Evolutionary conservation across 2,797 vertebrate species (phyloP), one percentile per base, ranked within the genome.

Genomic region (Poecile montanus): DNA sequence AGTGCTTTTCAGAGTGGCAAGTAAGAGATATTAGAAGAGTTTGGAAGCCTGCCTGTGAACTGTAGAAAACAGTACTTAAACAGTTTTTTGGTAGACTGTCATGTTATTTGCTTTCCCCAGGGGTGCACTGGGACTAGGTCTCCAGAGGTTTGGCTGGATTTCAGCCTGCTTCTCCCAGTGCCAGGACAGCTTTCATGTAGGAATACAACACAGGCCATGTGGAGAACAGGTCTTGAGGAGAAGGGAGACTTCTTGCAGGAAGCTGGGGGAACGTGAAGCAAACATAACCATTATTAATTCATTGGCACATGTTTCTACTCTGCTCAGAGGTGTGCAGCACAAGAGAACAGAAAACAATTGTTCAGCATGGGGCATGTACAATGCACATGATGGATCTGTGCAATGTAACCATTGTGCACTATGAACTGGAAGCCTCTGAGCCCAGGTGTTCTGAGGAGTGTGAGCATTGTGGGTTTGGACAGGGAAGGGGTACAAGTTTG

Each of bases 111-210:
- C 29, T 85, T 78, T 82, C 45, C 20, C 11, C 7, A 27, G 18
- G n/a, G 60, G 21, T 21, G 42, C 45, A 29, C 11, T 27, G 34
- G 56, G 32, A 29, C 2, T 6, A 70, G 38, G 8, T 73, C 13
- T 79, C 25, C 32, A 44, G 88, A 40, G 25, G 16, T 63, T 11
- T 51, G 61, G 27, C 44, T 36, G 30, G 8, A 73, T 90, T 76
- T 93, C 51, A 89, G 25, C 47, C 19, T 5, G 0, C 1, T 0
- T 22, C 36, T 85, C 26, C 13, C 0, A 0, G 12, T 85, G 38
- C 40, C 40, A 73, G 22, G n/a, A 38, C 44, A 66, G 42, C 53
- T 90, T 76, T 76, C 25, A 18, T 0, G 5, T 27, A 54, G 48
- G 51, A 50, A 22, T 42, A 23, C 19, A 34, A 9, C 13, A 30